These are phyloP conservation scores for Neria commutata DNA, from an alignment of 2,888 invertebrate species.

Conservation along the genomic window DNA sequence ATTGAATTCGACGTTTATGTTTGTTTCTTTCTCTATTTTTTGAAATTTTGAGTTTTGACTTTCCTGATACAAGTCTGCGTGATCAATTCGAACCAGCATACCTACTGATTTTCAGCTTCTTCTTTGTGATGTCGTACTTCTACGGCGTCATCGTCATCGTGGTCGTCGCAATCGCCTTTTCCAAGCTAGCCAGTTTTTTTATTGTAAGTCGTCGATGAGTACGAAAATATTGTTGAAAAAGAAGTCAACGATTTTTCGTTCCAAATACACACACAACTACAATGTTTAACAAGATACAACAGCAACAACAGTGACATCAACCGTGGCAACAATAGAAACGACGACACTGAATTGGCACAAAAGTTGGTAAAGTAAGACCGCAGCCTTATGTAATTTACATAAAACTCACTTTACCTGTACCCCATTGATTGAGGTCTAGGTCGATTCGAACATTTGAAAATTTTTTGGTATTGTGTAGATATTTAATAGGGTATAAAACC, in stretches of 20 bases:
- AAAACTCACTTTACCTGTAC: too few species aligned
- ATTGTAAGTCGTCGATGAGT: constrained; percentile 7
- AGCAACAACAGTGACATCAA: not conserved
- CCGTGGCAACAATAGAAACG: constrained; percentile 13
- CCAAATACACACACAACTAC: too few species aligned
- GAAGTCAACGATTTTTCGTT: constrained; percentile 1
- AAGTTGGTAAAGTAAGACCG: constrained; percentile 1
- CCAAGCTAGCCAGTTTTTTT: too few species aligned
- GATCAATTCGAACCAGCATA: not conserved
- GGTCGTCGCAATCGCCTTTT: too few species aligned
- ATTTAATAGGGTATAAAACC: constrained; percentile 10
- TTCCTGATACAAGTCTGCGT: constrained; percentile 8
- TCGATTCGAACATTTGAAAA: constrained; percentile 52
- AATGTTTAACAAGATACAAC: too few species aligned
- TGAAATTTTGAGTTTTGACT: not conserved
- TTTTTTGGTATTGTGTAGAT: constrained; percentile 27
- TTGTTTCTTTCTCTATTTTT: not conserved
- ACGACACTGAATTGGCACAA: constrained; percentile 6
- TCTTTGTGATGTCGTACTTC: not conserved
- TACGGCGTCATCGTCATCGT: not conserved
- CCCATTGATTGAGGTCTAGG: constrained; percentile 58
- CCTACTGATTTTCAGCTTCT: constrained; percentile 1
- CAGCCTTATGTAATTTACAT: constrained; percentile 41
- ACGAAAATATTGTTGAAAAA: constrained; percentile 9
- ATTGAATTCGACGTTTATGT: not conserved